Evolutionary conservation across 92 coral and sea anemone genomes (phyloP).

Genomic region (Isaurus tuberculatus): DNA sequence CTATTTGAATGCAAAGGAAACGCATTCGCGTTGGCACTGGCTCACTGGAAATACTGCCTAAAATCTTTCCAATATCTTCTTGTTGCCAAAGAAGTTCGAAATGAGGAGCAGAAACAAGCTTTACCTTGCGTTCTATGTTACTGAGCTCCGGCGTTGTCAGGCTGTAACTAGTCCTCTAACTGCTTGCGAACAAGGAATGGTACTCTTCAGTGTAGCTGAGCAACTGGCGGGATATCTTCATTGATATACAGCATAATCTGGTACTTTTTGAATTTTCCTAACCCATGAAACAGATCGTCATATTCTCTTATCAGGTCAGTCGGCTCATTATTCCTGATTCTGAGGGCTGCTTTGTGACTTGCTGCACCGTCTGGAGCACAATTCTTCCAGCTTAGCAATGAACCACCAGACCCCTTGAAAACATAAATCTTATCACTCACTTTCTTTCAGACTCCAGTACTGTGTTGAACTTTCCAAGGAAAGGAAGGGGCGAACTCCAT

Average conservation of each 20-base stretch:
- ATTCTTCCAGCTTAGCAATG: no score
- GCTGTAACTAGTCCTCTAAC: constrained; percentile 59
- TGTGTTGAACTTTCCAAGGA: constrained; percentile 44
- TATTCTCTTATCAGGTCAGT: constrained; percentile 53
- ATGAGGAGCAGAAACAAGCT: no score
- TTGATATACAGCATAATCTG: constrained; percentile 39
- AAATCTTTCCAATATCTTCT: no score
- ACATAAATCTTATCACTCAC: background rate
- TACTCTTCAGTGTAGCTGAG: constrained; percentile 65
- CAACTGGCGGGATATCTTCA: constrained; percentile 57
- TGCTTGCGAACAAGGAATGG: constrained; percentile 63
- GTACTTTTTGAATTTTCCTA: constrained; percentile 62
- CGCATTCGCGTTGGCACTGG: no score
- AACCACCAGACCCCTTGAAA: constrained; percentile 52
- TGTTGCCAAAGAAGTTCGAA: no score
- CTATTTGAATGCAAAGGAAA: no score
- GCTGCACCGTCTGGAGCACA: no score
- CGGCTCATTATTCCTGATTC: constrained; percentile 18
- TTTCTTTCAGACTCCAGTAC: constrained; percentile 15
- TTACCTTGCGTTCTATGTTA: constrained; percentile 55
- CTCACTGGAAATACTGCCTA: no score
- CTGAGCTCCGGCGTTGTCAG: constrained; percentile 58
- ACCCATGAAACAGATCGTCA: constrained; percentile 63
- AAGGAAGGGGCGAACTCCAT: constrained; percentile 29
- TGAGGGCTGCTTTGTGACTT: no score